A percentile compares a stretch with the other conserved stretches of the same genome.
These are phyloP conservation scores for Passer montanus DNA, from an alignment of 2,113 vertebrate genomes.

Conservation along the genomic window DNA sequence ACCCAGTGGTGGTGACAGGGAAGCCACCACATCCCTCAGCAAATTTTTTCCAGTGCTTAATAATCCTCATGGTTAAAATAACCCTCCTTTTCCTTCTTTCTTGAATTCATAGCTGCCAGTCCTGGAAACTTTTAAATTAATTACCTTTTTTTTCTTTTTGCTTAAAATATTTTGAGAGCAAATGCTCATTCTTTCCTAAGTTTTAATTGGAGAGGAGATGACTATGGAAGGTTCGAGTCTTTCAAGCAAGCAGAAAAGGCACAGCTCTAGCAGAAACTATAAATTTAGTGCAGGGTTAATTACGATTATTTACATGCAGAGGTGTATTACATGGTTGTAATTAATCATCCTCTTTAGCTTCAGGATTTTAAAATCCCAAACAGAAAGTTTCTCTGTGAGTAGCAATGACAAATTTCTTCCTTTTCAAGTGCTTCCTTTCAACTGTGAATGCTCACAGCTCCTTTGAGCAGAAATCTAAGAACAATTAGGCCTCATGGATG, in stretches of 20 bases:
- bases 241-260: not conserved
- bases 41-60: not conserved
- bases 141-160: not conserved
- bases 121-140: not conserved
- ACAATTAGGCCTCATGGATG: not conserved
- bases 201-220: not conserved
- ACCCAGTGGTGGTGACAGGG: not conserved
- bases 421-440: not conserved
- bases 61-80: not conserved
- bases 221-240: not conserved
- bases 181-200: not conserved
- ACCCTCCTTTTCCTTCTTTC: not conserved
- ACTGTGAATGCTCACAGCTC: not conserved
- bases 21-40: not conserved
- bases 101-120: not conserved
- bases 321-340: not conserved
- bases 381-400: not conserved
- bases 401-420: not conserved
- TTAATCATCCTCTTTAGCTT: not conserved
- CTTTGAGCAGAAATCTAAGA: not conserved
- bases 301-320: not conserved
- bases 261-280: not conserved
- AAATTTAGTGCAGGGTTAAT: not conserved
- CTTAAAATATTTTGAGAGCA: not conserved
- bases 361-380: not conserved